These are phyloP conservation scores for Fissipunctia ypsillon DNA, from an alignment of 2,888 invertebrate genomes.

Conservation along the genomic window DNA sequence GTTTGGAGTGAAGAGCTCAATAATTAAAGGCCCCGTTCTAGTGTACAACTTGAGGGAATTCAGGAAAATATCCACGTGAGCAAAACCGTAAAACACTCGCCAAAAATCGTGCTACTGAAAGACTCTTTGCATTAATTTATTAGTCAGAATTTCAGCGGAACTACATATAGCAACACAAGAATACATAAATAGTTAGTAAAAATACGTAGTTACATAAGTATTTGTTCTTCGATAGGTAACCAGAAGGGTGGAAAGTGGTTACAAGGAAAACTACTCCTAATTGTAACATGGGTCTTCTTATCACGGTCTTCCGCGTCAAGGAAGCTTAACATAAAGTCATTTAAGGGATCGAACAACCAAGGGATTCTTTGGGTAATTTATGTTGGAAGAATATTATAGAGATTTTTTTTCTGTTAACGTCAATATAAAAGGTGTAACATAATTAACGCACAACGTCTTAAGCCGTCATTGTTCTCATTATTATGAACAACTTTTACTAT, in stretches of 20 bases:
- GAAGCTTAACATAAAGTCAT: conserved; percentile 42
- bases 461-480: too few relatives aligned
- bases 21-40: neutral
- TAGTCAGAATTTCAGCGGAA: neutral
- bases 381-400: neutral
- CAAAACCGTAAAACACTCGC: neutral
- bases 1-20: neutral
- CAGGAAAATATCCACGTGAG: neutral
- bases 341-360: conserved; percentile 18
- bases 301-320: conserved; percentile 23
- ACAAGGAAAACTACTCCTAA: conserved; percentile 36
- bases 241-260: conserved; percentile 1
- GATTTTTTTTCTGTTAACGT: neutral
- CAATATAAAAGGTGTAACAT: too few relatives aligned
- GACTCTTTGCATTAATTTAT: neutral
- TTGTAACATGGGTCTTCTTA: conserved; percentile 39
- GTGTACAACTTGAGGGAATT: neutral
- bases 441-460: too few relatives aligned
- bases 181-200: neutral
- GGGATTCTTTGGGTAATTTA: conserved; percentile 4
- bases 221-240: conserved; percentile 9
- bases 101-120: neutral
- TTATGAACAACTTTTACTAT: too few relatives aligned
- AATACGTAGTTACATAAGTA: neutral
- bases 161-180: neutral